A percentile compares a stretch with the other conserved stretches of the same genome.
phyloP scores from a whole-genome alignment of 2,113 vertebrate species.

The Piprites chloris region DNA sequence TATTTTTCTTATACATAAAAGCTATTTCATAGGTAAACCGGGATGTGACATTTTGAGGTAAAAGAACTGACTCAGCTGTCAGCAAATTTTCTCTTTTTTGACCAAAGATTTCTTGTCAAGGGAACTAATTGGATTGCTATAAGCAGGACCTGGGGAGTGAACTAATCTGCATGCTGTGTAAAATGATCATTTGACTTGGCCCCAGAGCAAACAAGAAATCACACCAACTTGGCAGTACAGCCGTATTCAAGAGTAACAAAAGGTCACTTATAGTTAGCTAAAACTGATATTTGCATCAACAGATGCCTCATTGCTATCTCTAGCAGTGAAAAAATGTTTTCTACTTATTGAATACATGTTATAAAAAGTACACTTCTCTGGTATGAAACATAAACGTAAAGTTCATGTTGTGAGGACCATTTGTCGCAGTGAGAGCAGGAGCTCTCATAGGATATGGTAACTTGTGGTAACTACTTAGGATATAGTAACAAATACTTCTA shows the following conservation, averaged over 20 bases:
- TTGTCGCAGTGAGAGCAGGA: background rate
- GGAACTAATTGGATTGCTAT: background rate
- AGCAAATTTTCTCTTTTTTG: background rate
- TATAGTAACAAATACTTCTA: background rate
- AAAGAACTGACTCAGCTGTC: background rate
- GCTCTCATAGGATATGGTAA: background rate
- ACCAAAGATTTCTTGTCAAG: background rate
- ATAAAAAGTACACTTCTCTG: background rate
- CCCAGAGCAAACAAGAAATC: background rate
- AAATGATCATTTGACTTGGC: background rate
- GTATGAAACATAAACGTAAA: background rate
- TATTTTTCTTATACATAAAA: background rate
- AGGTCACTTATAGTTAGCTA: background rate
- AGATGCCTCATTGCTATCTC: background rate
- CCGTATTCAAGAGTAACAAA: background rate
- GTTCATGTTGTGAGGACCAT: background rate
- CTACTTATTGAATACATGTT: background rate
- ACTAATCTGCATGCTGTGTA: background rate
- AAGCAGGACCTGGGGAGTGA: background rate
- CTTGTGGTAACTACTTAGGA: background rate
- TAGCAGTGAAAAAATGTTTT: background rate
- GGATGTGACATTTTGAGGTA: background rate
- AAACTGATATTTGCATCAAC: background rate
- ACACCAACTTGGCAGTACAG: background rate
- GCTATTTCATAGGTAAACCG: background rate